phyloP scores from a whole-genome alignment of 37 sponge, comb jelly and placozoan species.

The Theonella swinhoei region DNA sequence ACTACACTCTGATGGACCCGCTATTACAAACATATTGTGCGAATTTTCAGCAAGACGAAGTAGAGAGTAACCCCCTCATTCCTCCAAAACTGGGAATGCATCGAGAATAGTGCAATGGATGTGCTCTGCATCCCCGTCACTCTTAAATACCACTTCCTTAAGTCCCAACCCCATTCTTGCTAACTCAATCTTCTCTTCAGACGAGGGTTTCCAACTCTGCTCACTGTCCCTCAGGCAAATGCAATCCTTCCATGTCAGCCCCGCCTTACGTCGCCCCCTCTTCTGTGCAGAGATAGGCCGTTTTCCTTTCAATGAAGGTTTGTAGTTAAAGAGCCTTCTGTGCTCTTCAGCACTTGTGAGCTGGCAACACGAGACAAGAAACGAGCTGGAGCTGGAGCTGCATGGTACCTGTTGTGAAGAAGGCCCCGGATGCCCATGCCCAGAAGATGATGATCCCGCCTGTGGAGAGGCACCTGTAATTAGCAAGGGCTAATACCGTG shows the following conservation, averaged over 20 bases:
- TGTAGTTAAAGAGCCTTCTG: conserved; percentile 3
- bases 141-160: conserved; percentile 3
- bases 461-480: too few relatives aligned
- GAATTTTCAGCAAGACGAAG: conserved; percentile 31
- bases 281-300: background rate
- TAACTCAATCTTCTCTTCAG: conserved; percentile 26
- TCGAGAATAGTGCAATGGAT: background rate
- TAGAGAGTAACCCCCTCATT: conserved; percentile 27
- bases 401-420: too few relatives aligned
- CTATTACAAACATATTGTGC: conserved; percentile 11
- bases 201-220: background rate
- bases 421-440: too few relatives aligned
- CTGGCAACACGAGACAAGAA: background rate
- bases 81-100: conserved; percentile 5
- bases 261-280: background rate
- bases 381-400: background rate
- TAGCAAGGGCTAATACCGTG: background rate
- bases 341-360: background rate
- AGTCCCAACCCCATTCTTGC: conserved; percentile 30
- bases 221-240: background rate
- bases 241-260: conserved; percentile 1
- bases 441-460: background rate
- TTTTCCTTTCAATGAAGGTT: conserved; percentile 5
- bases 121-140: conserved; percentile 12
- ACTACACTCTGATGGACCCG: conserved; percentile 3